Conservation (phyloP, 2,113 vertebrate genomes). For the Erpornis zantholeuca region DNA sequence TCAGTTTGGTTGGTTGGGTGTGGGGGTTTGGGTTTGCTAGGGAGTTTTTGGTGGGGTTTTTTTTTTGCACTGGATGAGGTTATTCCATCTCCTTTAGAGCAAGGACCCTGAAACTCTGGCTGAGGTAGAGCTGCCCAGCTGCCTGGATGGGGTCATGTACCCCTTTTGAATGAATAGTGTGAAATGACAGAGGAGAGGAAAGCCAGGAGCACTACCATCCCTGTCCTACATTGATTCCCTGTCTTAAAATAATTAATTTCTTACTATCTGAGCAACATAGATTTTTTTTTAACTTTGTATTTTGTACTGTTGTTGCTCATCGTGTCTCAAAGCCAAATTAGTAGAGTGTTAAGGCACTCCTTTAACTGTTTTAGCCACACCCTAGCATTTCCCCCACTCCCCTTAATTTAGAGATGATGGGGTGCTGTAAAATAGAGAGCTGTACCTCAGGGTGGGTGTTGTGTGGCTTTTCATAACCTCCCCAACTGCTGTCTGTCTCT, state of each 20-base stretch:
- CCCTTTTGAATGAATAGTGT: not conserved
- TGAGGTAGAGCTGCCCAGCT: not conserved
- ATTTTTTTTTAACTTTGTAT: not conserved
- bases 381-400: not conserved
- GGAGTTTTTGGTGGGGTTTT: not conserved
- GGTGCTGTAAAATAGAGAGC: not conserved
- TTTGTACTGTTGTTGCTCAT: not conserved
- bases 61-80: not conserved
- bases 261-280: not conserved
- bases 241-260: not conserved
- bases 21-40: not conserved
- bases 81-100: not conserved
- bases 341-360: not conserved
- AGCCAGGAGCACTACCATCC: not conserved
- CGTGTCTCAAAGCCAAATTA: fast-evolving
- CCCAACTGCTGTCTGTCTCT: constrained; percentile 40
- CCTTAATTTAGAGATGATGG: not conserved
- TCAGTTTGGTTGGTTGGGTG: not conserved
- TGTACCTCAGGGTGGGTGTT: not conserved
- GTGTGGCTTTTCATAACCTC: constrained; percentile 1
- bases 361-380: not conserved
- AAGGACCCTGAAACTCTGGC: not conserved
- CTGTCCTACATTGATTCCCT: not conserved
- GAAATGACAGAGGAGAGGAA: not conserved
- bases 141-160: not conserved